Base-by-base conservation (phyloP, 1,140 invertebrate species). In the Grapholita molesta region DNA sequence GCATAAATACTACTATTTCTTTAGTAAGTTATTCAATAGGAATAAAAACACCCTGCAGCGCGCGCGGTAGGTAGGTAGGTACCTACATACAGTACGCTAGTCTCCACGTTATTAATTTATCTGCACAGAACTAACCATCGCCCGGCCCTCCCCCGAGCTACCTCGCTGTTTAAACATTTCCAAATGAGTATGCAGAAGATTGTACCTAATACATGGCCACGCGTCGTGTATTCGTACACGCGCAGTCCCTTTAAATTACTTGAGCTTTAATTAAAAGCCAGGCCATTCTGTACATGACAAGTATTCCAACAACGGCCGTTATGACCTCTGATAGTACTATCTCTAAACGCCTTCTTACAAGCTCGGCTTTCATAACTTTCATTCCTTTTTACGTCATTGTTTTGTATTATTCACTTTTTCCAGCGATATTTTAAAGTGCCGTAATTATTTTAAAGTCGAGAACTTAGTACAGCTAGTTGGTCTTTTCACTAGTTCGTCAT, bases 61-160 rank as follows among this genome's bases (percentile, higher is more conserved):
- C 64, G 69, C 83, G 86, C 86, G 84, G 87, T n/a, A n/a, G 75
- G 77, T 82, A 82, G 81, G 78, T 66, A 76, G 79, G 85, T 70
- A 70, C 79, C 81, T 80, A 87, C 80, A 79, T 42, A 78, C 82
- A 76, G 77, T n/a, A n/a, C n/a, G n/a, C n/a, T n/a, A n/a, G n/a
- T n/a, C n/a, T n/a, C 78, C 82, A 83, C 74, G 80, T 89, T 90
- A 89, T 89, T 89, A 90, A 90, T 89, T 90, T 89, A 90, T 89
- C 86, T 89, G 83, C 86, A 84, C 78, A 77, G 83, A 89, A 90
- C 88, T 90, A 90, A 90, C 88, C 85, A 83, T 80, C 77, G 75
- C 78, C 84, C 76, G 12, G 74, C 70, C 78, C 77, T 67, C 55
- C 42, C 70, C 53, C 74, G 75, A 68, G 55, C 72, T 76, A 80